Conservation (phyloP, 2,888 invertebrate genomes). For the Perizoma flavofasciatum region DNA sequence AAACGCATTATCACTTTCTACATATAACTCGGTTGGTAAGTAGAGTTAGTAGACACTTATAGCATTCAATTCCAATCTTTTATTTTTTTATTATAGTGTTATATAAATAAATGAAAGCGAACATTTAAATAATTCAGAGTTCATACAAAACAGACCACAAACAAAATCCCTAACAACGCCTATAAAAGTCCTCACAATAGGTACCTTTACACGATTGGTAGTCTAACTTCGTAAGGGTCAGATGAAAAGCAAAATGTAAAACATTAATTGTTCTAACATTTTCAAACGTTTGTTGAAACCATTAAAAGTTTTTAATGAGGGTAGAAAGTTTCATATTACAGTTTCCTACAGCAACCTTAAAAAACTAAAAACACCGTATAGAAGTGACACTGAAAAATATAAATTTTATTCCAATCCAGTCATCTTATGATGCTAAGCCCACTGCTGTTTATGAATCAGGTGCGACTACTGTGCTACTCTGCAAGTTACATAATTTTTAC, state of each 20-base stretch:
- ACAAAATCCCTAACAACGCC: constrained; percentile 3
- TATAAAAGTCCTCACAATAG: neutral
- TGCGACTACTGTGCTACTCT: too few relatives aligned
- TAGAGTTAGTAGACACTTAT: too few relatives aligned
- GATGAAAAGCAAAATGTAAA: constrained; percentile 20
- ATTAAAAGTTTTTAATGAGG: constrained; percentile 59
- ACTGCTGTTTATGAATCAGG: too few relatives aligned
- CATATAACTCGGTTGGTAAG: too few relatives aligned
- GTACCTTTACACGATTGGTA: constrained; percentile 16
- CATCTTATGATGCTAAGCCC: too few relatives aligned
- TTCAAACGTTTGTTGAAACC: constrained; percentile 43
- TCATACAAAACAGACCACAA: constrained; percentile 11
- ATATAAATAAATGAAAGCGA: neutral
- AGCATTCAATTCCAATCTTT: too few relatives aligned
- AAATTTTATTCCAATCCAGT: too few relatives aligned
- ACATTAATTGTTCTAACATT: constrained; percentile 21
- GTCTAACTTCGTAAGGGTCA: constrained; percentile 13
- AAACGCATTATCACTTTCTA: too few relatives aligned
- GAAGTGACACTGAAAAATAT: constrained; percentile 2
- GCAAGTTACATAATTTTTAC: too few relatives aligned
- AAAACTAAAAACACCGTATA: neutral
- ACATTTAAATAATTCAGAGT: constrained; percentile 1
- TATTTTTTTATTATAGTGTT: too few relatives aligned
- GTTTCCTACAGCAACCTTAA: constrained; percentile 13
- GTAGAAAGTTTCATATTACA: constrained; percentile 30